Conservation (phyloP, 1,140 invertebrate genomes). For the Calephelis nemesis region DNA sequence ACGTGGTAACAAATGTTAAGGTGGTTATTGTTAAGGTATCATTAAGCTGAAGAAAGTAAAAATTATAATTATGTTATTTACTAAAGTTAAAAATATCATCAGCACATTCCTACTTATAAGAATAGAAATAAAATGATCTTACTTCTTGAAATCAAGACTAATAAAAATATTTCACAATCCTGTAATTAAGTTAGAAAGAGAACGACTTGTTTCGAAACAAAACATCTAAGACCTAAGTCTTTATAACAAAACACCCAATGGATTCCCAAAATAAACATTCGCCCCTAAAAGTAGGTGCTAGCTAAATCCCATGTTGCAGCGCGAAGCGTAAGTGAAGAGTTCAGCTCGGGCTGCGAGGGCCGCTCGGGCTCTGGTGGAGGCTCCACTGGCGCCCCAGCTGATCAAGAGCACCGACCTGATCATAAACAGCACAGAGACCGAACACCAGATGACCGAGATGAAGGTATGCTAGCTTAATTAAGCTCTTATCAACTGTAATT, state of each 20-base stretch:
- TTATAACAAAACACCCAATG: neutral
- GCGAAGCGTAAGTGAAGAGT: conserved; percentile 75
- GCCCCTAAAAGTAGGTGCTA: conserved; percentile 37
- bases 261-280: conserved; percentile 1
- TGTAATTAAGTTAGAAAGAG: too few species aligned
- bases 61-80: too few species aligned
- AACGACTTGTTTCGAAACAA: too few species aligned
- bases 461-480: conserved; percentile 81
- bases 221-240: too few species aligned
- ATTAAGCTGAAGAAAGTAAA: too few species aligned
- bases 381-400: conserved; percentile 66
- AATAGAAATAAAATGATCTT: too few species aligned
- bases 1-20: too few species aligned
- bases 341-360: conserved; percentile 74
- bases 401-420: conserved; percentile 71
- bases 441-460: conserved; percentile 93
- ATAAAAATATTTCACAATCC: too few species aligned
- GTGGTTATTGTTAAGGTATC: too few species aligned
- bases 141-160: too few species aligned
- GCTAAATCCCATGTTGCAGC: conserved; percentile 62
- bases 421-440: conserved; percentile 81
- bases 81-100: too few species aligned
- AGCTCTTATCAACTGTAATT: neutral
- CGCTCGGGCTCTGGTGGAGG: conserved; percentile 71
- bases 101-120: too few species aligned